phyloP scores from a whole-genome alignment of 1,140 invertebrate species.

The Ostrea edulis region DNA sequence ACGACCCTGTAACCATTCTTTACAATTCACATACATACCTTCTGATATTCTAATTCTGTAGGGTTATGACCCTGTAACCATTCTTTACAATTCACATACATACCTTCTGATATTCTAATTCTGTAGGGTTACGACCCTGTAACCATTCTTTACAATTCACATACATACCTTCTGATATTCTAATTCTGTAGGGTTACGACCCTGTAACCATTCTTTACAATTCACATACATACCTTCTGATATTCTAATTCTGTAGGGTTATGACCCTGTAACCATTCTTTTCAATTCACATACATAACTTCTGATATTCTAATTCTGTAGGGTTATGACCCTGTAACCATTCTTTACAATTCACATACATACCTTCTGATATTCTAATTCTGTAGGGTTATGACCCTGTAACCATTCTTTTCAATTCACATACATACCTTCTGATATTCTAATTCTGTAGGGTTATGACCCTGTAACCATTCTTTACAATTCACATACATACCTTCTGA shows the following conservation, averaged over 20 bases:
- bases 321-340: conserved; percentile 99
- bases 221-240: conserved; percentile 88
- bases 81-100: conserved; percentile 89
- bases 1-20: conserved; percentile 98
- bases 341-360: conserved; percentile 89
- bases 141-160: conserved; percentile 98
- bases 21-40: conserved; percentile 88
- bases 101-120: conserved; percentile 95
- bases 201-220: conserved; percentile 97
- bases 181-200: conserved; percentile 97
- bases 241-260: conserved; percentile 98
- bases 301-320: conserved; percentile 95
- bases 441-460: conserved; percentile 97
- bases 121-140: conserved; percentile 97
- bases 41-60: conserved; percentile 95
- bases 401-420: conserved; percentile 99
- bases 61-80: conserved; percentile 99
- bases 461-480: conserved; percentile 97
- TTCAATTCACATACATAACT: conserved; percentile 89
- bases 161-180: conserved; percentile 93
- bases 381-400: conserved; percentile 97
- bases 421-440: conserved; percentile 93
- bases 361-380: conserved; percentile 95
- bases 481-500: conserved; percentile 88
- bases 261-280: conserved; percentile 98